phyloP scores from a whole-genome alignment of 2,113 vertebrate genomes.

The Oryzias javanicus region DNA sequence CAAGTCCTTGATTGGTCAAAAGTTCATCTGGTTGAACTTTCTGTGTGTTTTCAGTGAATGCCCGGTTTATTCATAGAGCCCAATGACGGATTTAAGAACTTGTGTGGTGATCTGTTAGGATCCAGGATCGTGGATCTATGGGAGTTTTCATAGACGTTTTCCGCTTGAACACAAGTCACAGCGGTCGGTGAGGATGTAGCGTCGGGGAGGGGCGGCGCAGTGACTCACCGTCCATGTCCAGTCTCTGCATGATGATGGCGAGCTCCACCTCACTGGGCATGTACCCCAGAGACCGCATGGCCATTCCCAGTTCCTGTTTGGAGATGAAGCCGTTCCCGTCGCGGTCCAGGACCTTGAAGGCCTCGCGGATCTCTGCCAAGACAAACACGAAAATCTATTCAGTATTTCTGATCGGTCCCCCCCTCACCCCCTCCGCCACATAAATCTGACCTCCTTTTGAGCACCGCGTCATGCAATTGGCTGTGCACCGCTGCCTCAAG shows the following conservation, averaged over 20 bases:
- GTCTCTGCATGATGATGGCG: constrained; percentile 98
- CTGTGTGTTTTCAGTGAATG: no score
- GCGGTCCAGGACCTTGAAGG: constrained; percentile 94
- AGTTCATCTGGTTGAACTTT: no score
- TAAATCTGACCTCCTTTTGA: constrained; percentile 21
- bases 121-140: no score
- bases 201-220: no score
- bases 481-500: constrained; percentile 37
- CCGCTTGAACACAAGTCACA: no score
- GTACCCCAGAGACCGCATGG: constrained; percentile 97
- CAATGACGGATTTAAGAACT: no score
- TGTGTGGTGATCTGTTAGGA: no score
- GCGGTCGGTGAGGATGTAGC: no score
- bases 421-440: no score
- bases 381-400: constrained; percentile 51
- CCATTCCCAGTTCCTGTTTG: constrained; percentile 99
- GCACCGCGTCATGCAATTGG: constrained; percentile 29
- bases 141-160: no score
- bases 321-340: constrained; percentile 99
- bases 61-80: no score
- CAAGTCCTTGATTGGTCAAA: no score
- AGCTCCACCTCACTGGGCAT: constrained; percentile 99
- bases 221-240: constrained; percentile 97
- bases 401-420: not conserved
- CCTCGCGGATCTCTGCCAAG: constrained; percentile 92